These are phyloP conservation scores for Agriotes lineatus DNA, from an alignment of 2,888 invertebrate species.

Conservation along the genomic window DNA sequence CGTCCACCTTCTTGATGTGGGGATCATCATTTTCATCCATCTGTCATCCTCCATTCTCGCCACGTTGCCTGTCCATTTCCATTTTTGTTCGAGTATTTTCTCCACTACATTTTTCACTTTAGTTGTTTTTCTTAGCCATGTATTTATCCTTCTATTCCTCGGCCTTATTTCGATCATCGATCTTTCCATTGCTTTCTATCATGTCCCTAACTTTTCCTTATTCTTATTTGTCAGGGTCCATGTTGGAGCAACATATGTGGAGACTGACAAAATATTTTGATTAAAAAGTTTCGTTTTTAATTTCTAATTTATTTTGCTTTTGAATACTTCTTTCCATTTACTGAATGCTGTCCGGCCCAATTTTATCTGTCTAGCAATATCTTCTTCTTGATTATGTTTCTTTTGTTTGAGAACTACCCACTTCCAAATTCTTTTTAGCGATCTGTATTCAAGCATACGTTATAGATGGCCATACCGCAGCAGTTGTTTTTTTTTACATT, in stretches of 20 bases:
- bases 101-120: no score
- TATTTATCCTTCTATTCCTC: not conserved
- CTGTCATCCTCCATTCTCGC: not conserved
- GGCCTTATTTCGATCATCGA: not conserved
- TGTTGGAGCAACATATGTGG: not conserved
- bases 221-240: not conserved
- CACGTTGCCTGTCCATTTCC: no score
- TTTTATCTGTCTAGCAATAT: not conserved
- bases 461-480: no score
- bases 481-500: no score
- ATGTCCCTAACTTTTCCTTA: not conserved
- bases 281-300: no score
- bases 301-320: no score
- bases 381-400: not conserved
- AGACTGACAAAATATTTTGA: not conserved
- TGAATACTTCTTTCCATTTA: not conserved
- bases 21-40: not conserved
- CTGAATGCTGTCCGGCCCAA: not conserved
- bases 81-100: no score
- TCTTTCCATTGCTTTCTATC: not conserved
- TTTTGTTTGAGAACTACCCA: no score
- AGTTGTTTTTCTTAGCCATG: not conserved
- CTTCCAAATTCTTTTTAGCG: no score
- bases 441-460: no score
- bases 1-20: not conserved